Evolutionary conservation across 2,888 invertebrate genomes (phyloP), one percentile per base, ranked within the genome.

Genomic region (Aelia acuminata): DNA sequence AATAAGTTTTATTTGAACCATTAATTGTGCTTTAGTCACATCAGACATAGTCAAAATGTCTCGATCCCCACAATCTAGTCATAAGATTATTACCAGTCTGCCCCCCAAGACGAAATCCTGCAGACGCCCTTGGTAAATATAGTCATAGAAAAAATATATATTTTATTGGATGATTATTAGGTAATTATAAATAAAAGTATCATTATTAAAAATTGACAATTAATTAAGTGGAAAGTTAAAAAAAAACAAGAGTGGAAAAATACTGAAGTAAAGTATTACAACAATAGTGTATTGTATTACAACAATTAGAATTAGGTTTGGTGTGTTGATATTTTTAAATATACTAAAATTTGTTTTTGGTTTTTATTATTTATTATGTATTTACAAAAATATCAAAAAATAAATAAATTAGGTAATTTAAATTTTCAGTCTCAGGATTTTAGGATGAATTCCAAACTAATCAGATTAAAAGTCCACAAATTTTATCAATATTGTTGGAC

Each of bases 381-480:
- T 26, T 26, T 26, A 57, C 26, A 57, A 7, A 10, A 57, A 57
- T 1, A 57, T n/a, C 10, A 26, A 11, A 57, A 11, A 57, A 57
- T 26, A 57, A 53, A 53, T 53, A 5, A n/a, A 26, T 26, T 22
- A 43, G 43, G 43, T 43, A 13, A 26, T 13, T 26, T 57, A 1
- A 57, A 13, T 57, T 57, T 57, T 57, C 57, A 57, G 57, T 57
- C 57, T 57, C 57, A 57, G 57, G n/a, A n/a, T 57, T 57, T 57
- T 26, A 13, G 13, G 26, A n/a, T 11, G 3, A 3, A 26, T 26
- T 57, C 13, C 11, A 57, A 57, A 26, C 26, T 57, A 26, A 26
- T 57, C 26, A 57, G 2, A 4, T 10, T 57, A 57, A 57, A 57
- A 26, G 1, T 22, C 57, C 57, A 57, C 0, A 13, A 57, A 13